Conservation (phyloP, 92 coral and sea anemone species). For the Anthopleura xanthogrammica region DNA sequence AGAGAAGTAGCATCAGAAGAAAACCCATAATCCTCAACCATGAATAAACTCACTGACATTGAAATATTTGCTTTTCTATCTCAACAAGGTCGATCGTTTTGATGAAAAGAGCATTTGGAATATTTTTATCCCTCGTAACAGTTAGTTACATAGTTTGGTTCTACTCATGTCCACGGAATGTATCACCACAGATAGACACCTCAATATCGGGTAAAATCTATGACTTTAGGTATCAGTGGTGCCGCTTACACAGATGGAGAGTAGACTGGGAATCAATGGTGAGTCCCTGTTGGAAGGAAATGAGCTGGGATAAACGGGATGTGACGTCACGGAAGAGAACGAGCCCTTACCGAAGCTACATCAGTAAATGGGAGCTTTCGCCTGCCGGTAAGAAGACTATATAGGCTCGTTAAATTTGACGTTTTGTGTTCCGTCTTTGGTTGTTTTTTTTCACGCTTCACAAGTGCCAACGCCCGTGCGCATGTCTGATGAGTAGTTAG, state of each 20-base stretch:
- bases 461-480: no score
- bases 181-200: not conserved
- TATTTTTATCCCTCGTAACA: not conserved
- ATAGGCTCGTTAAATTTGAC: no score
- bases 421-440: no score
- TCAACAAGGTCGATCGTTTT: not conserved
- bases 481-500: no score
- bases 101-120: not conserved
- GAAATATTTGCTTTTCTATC: not conserved
- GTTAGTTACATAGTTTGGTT: not conserved
- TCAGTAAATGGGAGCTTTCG: slow-evolving; percentile 45
- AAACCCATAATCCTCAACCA: no score
- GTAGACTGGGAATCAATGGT: slow-evolving; percentile 66
- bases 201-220: slow-evolving; percentile 9
- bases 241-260: slow-evolving; percentile 66
- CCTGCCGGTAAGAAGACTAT: slow-evolving; percentile 44
- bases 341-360: slow-evolving; percentile 40
- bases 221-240: slow-evolving; percentile 60
- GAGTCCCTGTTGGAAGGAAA: slow-evolving; percentile 45
- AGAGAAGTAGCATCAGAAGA: no score
- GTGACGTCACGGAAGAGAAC: slow-evolving; percentile 43
- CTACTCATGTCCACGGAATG: not conserved
- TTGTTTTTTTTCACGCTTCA: no score
- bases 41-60: no score
- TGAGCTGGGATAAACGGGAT: slow-evolving; percentile 63